phyloP scores from a whole-genome alignment of 2,797 vertebrate species.

The Myripristis murdjan region DNA sequence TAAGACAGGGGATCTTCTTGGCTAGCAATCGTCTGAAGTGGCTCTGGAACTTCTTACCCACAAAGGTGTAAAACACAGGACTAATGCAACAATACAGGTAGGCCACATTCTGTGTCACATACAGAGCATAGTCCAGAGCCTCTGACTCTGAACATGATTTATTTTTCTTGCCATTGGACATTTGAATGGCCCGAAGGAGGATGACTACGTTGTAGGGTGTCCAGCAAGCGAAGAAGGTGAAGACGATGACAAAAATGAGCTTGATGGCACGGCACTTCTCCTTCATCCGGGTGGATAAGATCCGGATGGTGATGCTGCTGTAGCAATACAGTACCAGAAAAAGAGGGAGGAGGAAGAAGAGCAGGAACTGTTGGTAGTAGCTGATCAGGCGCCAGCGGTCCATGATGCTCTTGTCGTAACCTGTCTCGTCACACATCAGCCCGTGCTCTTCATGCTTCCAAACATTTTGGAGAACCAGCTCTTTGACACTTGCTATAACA shows the following conservation, averaged over 20 bases:
- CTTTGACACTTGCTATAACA: conserved; percentile 81
- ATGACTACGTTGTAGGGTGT: too few relatives aligned
- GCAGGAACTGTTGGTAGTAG: conserved; percentile 84
- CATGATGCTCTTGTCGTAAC: conserved; percentile 55
- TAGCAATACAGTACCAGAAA: conserved; percentile 85
- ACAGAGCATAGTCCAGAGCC: conserved; percentile 75
- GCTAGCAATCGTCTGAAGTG: too few relatives aligned
- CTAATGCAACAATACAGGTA: too few relatives aligned
- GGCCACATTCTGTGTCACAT: conserved; percentile 82
- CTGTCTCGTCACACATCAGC: conserved; percentile 79
- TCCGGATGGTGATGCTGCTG: conserved; percentile 78
- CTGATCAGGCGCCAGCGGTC: conserved; percentile 75
- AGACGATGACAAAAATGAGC: too few relatives aligned
- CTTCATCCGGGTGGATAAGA: conserved; percentile 81
- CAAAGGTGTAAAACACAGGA: too few relatives aligned
- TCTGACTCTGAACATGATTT: neutral
- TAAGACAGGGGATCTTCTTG: too few relatives aligned
- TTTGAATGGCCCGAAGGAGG: too few relatives aligned
- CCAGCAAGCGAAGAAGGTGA: too few relatives aligned
- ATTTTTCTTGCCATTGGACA: rapidly evolving
- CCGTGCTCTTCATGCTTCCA: rapidly evolving
- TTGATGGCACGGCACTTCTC: conserved; percentile 85
- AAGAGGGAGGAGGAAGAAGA: conserved; percentile 86
- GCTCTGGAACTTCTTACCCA: too few relatives aligned
- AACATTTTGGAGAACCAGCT: too few relatives aligned